A percentile compares a stretch with the other conserved stretches of the same genome.
These are phyloP conservation scores for Passerculus sandwichensis DNA, from an alignment of 2,797 vertebrate genomes.

Conservation along the genomic window DNA sequence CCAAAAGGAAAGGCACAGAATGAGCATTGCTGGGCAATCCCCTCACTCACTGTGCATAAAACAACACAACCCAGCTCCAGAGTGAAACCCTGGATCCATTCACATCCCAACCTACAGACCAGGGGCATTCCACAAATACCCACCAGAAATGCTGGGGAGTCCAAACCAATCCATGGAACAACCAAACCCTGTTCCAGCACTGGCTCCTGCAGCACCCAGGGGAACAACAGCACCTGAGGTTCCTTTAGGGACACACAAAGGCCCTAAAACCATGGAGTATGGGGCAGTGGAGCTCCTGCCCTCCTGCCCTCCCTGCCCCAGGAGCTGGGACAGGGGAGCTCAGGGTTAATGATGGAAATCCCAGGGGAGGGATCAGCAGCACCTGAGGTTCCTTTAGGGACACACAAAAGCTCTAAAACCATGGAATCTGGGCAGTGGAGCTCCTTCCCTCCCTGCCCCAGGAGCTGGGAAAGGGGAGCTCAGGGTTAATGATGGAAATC, in stretches of 20 bases:
- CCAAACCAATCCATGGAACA: accelerated
- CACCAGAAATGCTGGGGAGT: background rate
- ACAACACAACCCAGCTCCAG: background rate
- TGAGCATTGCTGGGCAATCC: background rate
- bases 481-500: slow-evolving; percentile 10
- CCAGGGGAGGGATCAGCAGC: background rate
- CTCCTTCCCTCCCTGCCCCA: background rate
- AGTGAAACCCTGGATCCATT: background rate
- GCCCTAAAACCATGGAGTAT: background rate
- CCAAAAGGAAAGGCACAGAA: background rate
- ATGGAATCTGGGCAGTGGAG: background rate
- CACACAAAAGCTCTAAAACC: accelerated
- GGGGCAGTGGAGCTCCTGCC: background rate
- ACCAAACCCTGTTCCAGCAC: background rate
- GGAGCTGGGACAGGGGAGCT: background rate
- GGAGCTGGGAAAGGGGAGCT: background rate
- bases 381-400: background rate
- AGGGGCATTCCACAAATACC: background rate
- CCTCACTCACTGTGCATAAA: background rate
- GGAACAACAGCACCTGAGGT: background rate
- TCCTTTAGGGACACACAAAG: background rate
- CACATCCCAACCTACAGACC: background rate
- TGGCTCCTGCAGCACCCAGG: background rate
- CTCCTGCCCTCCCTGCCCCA: background rate
- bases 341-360: slow-evolving; percentile 11